Percentiles rank a stretch among this genome's conserved stretches.
Conservation (phyloP, 2,888 invertebrate genomes). For the Ashinkailepas kermadecensis region DNA sequence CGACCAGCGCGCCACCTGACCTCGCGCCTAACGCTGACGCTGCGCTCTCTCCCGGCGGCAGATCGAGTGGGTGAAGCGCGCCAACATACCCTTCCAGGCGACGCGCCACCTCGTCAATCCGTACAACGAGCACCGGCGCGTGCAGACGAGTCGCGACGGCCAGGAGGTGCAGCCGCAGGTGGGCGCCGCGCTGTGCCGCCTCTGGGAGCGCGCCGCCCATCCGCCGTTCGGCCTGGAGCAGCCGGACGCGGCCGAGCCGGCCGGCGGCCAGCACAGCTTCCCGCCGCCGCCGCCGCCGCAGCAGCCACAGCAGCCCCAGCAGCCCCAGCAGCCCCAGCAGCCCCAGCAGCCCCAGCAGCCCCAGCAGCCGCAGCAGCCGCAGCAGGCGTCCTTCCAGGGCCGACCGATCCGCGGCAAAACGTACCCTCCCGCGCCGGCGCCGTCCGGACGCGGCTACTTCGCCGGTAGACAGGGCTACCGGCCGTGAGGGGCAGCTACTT, state of each 20-base stretch:
- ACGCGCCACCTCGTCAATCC: slow-evolving; percentile 52
- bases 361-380: background rate
- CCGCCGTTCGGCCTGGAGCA: slow-evolving; percentile 13
- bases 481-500: background rate
- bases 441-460: background rate
- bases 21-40: too few relatives aligned
- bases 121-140: slow-evolving; percentile 51
- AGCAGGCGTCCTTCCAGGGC: slow-evolving; percentile 22
- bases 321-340: slow-evolving; percentile 34
- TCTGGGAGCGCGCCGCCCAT: slow-evolving; percentile 41
- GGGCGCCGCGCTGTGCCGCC: slow-evolving; percentile 43
- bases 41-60: slow-evolving; percentile 26
- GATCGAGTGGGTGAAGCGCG: slow-evolving; percentile 47
- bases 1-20: too few relatives aligned
- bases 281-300: background rate
- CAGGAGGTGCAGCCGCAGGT: slow-evolving; percentile 46
- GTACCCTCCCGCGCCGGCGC: background rate
- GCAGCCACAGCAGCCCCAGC: background rate
- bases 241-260: background rate
- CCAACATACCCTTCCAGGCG: slow-evolving; percentile 45
- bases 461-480: background rate
- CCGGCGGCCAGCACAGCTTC: background rate
- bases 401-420: slow-evolving; percentile 32
- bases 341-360: slow-evolving; percentile 2
- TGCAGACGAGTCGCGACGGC: slow-evolving; percentile 53